Base-by-base conservation (phyloP, 1,140 invertebrate species). In the Eriosoma lanigerum region DNA sequence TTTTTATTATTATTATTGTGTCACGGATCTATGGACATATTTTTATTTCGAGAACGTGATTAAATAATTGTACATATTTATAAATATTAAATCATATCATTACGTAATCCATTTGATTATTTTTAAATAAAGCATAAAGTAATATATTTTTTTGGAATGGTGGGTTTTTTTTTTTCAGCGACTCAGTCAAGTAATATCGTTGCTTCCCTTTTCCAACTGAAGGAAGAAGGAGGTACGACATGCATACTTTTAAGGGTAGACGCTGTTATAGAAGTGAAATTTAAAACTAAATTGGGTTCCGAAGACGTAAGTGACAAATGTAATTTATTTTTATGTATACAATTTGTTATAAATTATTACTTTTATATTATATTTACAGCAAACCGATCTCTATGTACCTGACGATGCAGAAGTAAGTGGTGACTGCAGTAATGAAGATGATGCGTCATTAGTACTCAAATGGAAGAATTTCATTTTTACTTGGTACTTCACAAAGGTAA, bases 401-500 rank as follows among this genome's bases (percentile, higher is more conserved):
- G 70, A 72, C 24, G 62, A 80, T 10, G 88, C 89, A 64, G 87
- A 89, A 80, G 90, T 90, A 0, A 89, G 86, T 3, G 91, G 91
- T 0, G 86, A 89, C 81, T 94, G 93, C 84, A 89, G 89, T 32
- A 89, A 90, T 66, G 91, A 91, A 78, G 92, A 93, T 82, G 85
- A 87, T 26, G 90, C 91, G 44, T 89, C 88, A 0, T 88, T 93
- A 85, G 88, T 89, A 38, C 86, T 94, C 32, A 89, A 89, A 19
- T 93, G 93, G 88, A 89, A 90, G 48, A 91, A 91, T 9, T 93
- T 92, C 82, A 86, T 89, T 1, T 84, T 93, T 8, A 87, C 89
- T 48, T 91, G 90, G 87, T 89, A 88, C 81, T 94, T 93, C 84
- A 89, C 89, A 17, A 93, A 92, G 88, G 91, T 92, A 87, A 85